Conservation (phyloP, 2,888 invertebrate genomes). For the Trichogramma evanescens region DNA sequence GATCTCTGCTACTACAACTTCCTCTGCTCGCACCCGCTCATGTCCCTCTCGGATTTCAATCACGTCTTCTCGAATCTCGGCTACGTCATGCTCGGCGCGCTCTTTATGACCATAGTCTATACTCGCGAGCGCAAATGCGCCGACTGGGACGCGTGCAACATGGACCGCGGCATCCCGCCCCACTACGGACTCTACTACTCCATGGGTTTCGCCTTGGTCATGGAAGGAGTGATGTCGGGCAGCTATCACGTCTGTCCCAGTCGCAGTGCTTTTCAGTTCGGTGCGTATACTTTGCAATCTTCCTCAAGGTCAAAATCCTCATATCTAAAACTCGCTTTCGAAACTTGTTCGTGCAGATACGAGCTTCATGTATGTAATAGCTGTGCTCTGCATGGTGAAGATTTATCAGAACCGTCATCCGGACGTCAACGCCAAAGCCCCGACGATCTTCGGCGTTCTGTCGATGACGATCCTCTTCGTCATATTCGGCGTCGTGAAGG, state of each 20-base stretch:
- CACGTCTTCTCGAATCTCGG: conserved; percentile 81
- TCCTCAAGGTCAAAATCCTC: background rate
- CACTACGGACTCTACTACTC: conserved; percentile 81
- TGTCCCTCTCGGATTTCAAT: conserved; percentile 73
- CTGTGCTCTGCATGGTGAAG: conserved; percentile 78
- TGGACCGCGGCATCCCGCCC: conserved; percentile 63
- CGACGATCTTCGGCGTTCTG: conserved; percentile 71
- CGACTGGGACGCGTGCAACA: conserved; percentile 42
- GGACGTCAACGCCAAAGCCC: conserved; percentile 77
- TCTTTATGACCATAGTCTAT: conserved; percentile 68
- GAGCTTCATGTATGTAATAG: conserved; percentile 88
- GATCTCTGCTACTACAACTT: conserved; percentile 90
- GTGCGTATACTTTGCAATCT: conserved; percentile 46
- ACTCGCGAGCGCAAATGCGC: conserved; percentile 49
- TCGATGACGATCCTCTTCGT: conserved; percentile 68
- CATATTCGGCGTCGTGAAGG: conserved; percentile 60
- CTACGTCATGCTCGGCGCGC: conserved; percentile 69
- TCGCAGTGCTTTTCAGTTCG: conserved; percentile 85
- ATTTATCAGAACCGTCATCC: conserved; percentile 83
- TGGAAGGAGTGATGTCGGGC: conserved; percentile 81
- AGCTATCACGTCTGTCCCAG: conserved; percentile 88
- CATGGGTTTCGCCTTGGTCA: conserved; percentile 74
- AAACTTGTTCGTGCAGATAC: conserved; percentile 58
- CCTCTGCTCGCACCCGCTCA: conserved; percentile 75
- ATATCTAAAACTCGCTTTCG: conserved; percentile 20